Base-by-base conservation (phyloP, 2,888 invertebrate genomes). In the Calephelis perditalis region DNA sequence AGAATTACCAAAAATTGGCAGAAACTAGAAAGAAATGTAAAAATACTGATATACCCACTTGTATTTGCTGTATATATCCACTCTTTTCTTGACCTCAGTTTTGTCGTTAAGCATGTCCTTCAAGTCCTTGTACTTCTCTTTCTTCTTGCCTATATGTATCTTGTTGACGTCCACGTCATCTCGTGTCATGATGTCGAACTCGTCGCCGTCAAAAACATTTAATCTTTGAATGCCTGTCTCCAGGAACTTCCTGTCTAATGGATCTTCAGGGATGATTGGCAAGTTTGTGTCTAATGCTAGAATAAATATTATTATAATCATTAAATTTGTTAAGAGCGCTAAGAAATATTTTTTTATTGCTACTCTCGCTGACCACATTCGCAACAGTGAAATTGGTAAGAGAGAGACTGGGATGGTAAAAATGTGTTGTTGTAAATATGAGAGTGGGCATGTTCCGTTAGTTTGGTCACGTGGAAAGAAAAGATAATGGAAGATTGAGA, bases 191-290 rank as follows among this genome's bases (percentile, higher is more conserved):
- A 96, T 91, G 76, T 96, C 95, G 79, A 95, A 96, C 74, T 95
- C 92, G 75, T 96, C 95, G 84, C 94, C 94, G 72, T 96, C 95
- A 75, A 92, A 95, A 10, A 96, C 90, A 79, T 95, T 96, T 56
- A 92, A 85, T 56, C 95, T 84, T 56, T 92, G 84, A 9, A 92
- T 76, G 15, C 93, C 93, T 0, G 92, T 93, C 67, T 92, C 87
- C 0, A 88, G 70, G 78, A 81, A 92, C 6, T 91, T 78, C 46
- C 78, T 74, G 72, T 93, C 94, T 62, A 91, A 75, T 0, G 82
- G 75, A 73, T 95, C 95, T 12, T 92, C 91, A 0, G 95, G 94
- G 67, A 95, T 93, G 65, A 93, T 91, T 0, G 93, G 92, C 57
- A 94, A 79, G 7, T 79, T 80, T 54, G 83, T 87, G 79, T 94